phyloP scores from a whole-genome alignment of 2,888 invertebrate species.

The Geophilus truncorum region DNA sequence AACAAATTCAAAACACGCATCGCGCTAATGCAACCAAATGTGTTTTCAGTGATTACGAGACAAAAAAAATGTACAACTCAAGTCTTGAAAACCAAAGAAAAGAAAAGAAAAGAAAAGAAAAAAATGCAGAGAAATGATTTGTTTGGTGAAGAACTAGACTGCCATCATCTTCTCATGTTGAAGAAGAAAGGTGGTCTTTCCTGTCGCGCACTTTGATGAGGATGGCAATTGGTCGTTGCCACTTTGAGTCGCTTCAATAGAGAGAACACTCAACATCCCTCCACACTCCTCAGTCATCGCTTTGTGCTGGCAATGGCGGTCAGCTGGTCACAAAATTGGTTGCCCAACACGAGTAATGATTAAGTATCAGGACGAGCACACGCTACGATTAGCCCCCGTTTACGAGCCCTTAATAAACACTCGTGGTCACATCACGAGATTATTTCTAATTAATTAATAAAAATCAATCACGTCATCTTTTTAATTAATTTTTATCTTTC shows the following conservation, averaged over 20 bases:
- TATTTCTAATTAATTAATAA: neutral
- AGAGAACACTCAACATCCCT: neutral
- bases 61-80: neutral
- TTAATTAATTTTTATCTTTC: neutral
- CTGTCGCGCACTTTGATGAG: conserved; percentile 20
- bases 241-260: conserved; percentile 3
- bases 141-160: neutral
- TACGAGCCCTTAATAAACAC: neutral
- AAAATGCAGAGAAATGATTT: neutral
- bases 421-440: neutral
- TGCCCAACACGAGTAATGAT: conserved; percentile 6
- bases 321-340: conserved; percentile 20
- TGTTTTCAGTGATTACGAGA: neutral
- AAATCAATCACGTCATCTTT: neutral
- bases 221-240: conserved; percentile 20
- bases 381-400: neutral
- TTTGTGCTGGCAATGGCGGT: conserved; percentile 14
- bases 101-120: neutral
- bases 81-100: neutral
- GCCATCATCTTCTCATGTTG: conserved; percentile 14
- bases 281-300: conserved; percentile 2
- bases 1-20: conserved; percentile 16
- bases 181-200: conserved; percentile 14
- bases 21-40: neutral
- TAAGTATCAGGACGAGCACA: conserved; percentile 1